Base-by-base conservation (phyloP, 2,113 vertebrate genomes). In the Talpa occidentalis region DNA sequence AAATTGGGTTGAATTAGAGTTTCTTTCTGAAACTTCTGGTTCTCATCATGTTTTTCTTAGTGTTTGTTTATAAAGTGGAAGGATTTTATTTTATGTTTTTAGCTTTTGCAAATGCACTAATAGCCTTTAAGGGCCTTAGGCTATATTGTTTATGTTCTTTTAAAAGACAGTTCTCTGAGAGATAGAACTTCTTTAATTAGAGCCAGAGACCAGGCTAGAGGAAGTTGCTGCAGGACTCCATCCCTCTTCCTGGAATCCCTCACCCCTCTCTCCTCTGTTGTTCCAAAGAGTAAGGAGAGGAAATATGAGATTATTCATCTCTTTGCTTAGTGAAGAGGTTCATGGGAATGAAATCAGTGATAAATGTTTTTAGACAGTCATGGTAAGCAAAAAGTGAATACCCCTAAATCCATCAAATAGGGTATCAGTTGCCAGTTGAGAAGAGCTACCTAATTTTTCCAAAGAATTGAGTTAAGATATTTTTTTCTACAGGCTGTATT, bases 1-100 rank as follows among this genome's bases (percentile, higher is more conserved):
- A 54, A 24, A 47, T 19, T 59, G 16, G 52, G 37, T 64, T 80
- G 67, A 40, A 73, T 16, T 28, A 16, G 37, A 69, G 10, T 59
- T 67, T 83, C 56, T 94, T 87, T 66, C 30, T 88, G 64, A 74
- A 85, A 85, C 19, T 88, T 90, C 54, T 94, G 72, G 64, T 81
- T 74, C 78, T 91, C 90, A 52, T 92, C 83, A 81, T 73, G 52
- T 54, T 92, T 95, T 86, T 85, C 49, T 94, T 77, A 69, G 16
- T 47, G 42, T 92, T 92, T 74, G 76, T 88, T 90, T 92, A 78
- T 66, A 86, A 91, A 91, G 87, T 89, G 59, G 66, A 40, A 81
- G 19, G 26, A 88, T 60, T 81, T 85, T 95, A 54, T 84, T 81
- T 84, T 94, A 59, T 84, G 84, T 88, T 85, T 94, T 82, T 30